Conservation (phyloP, 1,140 invertebrate genomes). For the Andrena cerasifolii region DNA sequence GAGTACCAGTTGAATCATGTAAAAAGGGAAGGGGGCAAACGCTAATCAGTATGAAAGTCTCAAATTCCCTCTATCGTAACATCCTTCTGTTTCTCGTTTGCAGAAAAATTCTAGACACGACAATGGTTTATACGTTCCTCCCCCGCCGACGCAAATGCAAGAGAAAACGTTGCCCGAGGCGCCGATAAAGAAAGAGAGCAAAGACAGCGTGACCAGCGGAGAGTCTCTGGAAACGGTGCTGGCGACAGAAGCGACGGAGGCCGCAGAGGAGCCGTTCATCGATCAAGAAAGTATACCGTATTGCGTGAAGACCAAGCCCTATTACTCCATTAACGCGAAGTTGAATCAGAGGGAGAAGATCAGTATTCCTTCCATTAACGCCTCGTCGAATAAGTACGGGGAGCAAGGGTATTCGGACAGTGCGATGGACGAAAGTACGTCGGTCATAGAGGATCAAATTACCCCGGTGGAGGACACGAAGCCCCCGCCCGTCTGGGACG, state of each 20-base stretch:
- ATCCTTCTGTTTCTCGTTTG: conserved; percentile 45
- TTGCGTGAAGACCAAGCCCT: conserved; percentile 80
- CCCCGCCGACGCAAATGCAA: conserved; percentile 56
- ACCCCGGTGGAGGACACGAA: conserved; percentile 70
- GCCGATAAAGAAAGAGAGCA: conserved; percentile 66
- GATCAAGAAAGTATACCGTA: conserved; percentile 76
- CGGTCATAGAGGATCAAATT: conserved; percentile 61
- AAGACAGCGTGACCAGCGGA: conserved; percentile 51
- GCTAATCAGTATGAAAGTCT: conserved; percentile 10
- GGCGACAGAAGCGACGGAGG: conserved; percentile 47
- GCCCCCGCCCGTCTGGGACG: conserved; percentile 70
- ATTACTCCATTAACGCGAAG: conserved; percentile 81
- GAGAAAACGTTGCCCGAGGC: conserved; percentile 68
- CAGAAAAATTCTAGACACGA: conserved; percentile 78
- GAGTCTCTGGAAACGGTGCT: conserved; percentile 62
- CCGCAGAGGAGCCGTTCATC: conserved; percentile 69
- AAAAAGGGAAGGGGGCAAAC: neutral
- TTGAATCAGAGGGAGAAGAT: conserved; percentile 77
- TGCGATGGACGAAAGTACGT: conserved; percentile 52
- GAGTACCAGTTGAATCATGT: neutral
- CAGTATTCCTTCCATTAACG: conserved; percentile 50
- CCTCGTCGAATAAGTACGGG: conserved; percentile 50
- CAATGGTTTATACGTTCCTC: conserved; percentile 72
- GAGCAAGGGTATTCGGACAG: conserved; percentile 61
- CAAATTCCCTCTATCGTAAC: neutral